Base-by-base conservation (phyloP, 1,140 invertebrate species). In the Meloidogyne chitwoodi region DNA sequence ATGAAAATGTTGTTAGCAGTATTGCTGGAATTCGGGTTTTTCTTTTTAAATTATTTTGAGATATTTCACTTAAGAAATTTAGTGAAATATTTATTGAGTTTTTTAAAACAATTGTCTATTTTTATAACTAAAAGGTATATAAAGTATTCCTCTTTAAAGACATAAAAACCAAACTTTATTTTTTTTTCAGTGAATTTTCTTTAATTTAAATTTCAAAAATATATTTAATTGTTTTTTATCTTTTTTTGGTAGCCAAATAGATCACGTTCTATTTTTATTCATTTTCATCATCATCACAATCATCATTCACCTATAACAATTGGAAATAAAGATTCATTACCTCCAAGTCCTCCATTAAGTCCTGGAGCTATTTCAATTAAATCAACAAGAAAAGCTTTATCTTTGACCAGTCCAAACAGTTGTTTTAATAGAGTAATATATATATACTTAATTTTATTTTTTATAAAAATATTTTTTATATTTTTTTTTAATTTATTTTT, bases 1-100 rank as follows among this genome's bases (percentile, higher is more conserved):
- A 73, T 34, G 71, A 73, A 31, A 73, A 73, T 31, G 71, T 73
- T n/a, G 71, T 26, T 34, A 73, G 24, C 22, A 73, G 56, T 31
- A 64, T 73, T 61, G 48, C n/a, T 56, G 48, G 48, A 16, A 56
- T 56, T 61, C 31, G 34, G 61, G 34, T 70, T 41, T 10, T 38
- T 62, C 19, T 68, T 68, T 62, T 29, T n/a, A 61, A 5, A 44
- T n/a, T 24, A 62, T n/a, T 62, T n/a, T 22, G 26, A 31, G 4
- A 19, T 26, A 62, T 16, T 27, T 48, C 26, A 24, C 72, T 26
- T 61, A 44, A 26, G 24, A 26, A 24, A 64, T 61, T 8, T 14
- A 65, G n/a, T n/a, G n/a, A n/a, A n/a, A n/a, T n/a, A n/a, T n/a
- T n/a, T n/a, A n/a, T n/a, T n/a, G n/a, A n/a, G n/a, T n/a, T n/a